phyloP scores from a whole-genome alignment of 92 coral and sea anemone species.

The Palythoa grandis region DNA sequence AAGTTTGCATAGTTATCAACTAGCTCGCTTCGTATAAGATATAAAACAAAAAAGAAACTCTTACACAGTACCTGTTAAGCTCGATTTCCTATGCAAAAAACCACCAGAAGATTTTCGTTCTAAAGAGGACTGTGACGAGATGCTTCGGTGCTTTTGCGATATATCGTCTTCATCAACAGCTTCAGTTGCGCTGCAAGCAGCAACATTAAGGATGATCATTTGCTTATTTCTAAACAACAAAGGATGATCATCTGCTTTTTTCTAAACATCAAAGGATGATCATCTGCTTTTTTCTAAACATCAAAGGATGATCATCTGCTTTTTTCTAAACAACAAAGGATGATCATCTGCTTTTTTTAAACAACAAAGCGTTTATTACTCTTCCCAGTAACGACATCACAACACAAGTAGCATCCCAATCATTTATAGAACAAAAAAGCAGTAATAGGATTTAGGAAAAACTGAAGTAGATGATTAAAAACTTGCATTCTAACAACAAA shows the following conservation, averaged over 20 bases:
- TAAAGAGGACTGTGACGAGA: conserved; percentile 23
- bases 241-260: not conserved
- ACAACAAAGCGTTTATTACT: not conserved
- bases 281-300: not conserved
- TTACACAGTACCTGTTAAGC: conserved; percentile 11
- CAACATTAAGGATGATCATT: not conserved
- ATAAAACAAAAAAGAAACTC: not conserved
- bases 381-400: no score
- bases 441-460: no score
- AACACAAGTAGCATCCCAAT: no score
- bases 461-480: no score
- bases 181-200: not conserved
- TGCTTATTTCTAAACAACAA: not conserved
- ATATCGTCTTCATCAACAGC: not conserved
- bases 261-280: not conserved
- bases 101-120: conserved; percentile 21
- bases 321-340: not conserved
- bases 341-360: not conserved
- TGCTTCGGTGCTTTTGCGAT: not conserved
- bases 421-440: no score
- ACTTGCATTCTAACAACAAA: no score
- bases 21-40: not conserved
- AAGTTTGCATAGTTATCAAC: no score
- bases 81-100: conserved; percentile 13
- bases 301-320: not conserved